A percentile compares a stretch with the other conserved stretches of the same genome.
phyloP scores from a whole-genome alignment of 2,888 invertebrate species.

The Oegoconia quadripuncta region DNA sequence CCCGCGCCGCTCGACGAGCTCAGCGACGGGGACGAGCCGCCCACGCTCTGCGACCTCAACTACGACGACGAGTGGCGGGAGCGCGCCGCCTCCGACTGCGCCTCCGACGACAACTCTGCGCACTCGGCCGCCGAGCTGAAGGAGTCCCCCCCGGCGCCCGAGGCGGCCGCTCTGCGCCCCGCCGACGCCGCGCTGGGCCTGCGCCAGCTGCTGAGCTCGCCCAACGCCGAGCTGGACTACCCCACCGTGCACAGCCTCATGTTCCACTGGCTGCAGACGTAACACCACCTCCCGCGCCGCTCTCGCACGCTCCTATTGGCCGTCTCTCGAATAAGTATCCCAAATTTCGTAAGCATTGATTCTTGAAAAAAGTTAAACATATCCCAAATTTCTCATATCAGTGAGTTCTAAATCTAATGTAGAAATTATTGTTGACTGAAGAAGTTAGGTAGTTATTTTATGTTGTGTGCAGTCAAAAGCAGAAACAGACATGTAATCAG shows the following conservation, averaged over 20 bases:
- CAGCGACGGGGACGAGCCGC: constrained; percentile 67
- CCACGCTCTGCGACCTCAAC: constrained; percentile 62
- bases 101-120: constrained; percentile 68
- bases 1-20: constrained; percentile 43
- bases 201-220: constrained; percentile 62
- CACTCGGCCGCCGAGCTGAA: constrained; percentile 55
- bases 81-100: constrained; percentile 51
- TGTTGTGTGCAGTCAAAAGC: too few species aligned
- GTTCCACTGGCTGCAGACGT: constrained; percentile 77
- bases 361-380: too few species aligned
- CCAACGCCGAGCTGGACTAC: constrained; percentile 69
- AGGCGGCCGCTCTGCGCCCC: neutral
- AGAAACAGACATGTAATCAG: too few species aligned
- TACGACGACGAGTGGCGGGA: constrained; percentile 63
- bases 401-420: too few species aligned
- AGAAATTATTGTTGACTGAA: too few species aligned
- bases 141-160: constrained; percentile 36
- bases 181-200: constrained; percentile 44
- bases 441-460: too few species aligned
- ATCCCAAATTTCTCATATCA: too few species aligned
- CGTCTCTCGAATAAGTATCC: too few species aligned
- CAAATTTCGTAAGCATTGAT: too few species aligned
- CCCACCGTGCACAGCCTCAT: constrained; percentile 73
- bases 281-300: constrained; percentile 37
- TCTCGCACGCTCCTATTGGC: constrained; percentile 17